phyloP scores from a whole-genome alignment of 2,797 vertebrate genomes.

The Scolopax rusticola region DNA sequence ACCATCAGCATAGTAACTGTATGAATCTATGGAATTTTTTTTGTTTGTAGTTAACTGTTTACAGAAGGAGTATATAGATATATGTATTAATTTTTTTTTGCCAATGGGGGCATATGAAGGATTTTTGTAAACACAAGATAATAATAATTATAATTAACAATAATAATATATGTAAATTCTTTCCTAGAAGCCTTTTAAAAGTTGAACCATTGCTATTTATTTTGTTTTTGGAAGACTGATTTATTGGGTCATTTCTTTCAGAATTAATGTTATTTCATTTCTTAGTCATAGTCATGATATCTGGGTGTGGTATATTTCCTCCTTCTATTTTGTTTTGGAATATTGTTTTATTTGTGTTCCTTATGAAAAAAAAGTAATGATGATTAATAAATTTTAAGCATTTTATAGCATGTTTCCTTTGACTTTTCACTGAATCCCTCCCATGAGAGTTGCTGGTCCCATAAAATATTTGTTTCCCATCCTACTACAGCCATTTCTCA shows the following conservation, averaged over 20 bases:
- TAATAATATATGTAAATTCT: slow-evolving; percentile 64
- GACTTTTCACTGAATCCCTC: slow-evolving; percentile 11
- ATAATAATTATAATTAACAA: slow-evolving; percentile 49
- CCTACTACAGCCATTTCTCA: background rate
- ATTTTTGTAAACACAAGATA: slow-evolving; percentile 61
- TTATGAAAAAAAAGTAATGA: background rate
- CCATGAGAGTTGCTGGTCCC: background rate
- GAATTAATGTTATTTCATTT: slow-evolving; percentile 29
- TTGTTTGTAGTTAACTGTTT: slow-evolving; percentile 71
- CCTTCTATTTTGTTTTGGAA: slow-evolving; percentile 30
- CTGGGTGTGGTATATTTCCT: slow-evolving; percentile 58
- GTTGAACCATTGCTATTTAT: slow-evolving; percentile 70
- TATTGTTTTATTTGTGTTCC: slow-evolving; percentile 57
- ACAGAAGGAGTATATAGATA: slow-evolving; percentile 68
- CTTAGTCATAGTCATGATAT: slow-evolving; percentile 18
- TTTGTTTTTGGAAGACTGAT: slow-evolving; percentile 31
- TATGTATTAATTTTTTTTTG: slow-evolving; percentile 37
- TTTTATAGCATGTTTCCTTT: slow-evolving; percentile 38
- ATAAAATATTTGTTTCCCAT: background rate
- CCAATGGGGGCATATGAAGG: slow-evolving; percentile 59
- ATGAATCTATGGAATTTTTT: slow-evolving; percentile 15
- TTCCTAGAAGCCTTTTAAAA: slow-evolving; percentile 48
- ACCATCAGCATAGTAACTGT: slow-evolving; percentile 46
- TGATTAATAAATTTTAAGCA: slow-evolving; percentile 74
- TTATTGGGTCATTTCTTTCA: slow-evolving; percentile 45